These are phyloP conservation scores for Vultur gryphus DNA, from an alignment of 2,797 vertebrate species.

Conservation along the genomic window DNA sequence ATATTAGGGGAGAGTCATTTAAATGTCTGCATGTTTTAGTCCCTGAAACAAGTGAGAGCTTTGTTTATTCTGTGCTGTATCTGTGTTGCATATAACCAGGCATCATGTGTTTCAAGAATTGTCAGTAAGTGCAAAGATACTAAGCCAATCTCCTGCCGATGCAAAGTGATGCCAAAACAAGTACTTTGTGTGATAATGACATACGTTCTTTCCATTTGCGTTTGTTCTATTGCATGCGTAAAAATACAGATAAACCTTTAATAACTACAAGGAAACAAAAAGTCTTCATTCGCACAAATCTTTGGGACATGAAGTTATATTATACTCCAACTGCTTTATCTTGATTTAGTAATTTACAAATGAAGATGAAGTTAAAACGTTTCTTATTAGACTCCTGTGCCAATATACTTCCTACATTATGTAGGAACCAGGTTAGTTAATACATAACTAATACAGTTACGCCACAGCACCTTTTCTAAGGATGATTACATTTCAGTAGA, in stretches of 20 bases:
- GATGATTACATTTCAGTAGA: not conserved
- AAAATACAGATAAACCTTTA: not conserved
- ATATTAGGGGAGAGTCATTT: not conserved
- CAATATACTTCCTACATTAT: not conserved
- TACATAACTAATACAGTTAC: not conserved
- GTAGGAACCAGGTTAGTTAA: not conserved
- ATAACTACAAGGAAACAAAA: not conserved
- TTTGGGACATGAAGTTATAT: not conserved
- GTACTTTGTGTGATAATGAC: not conserved
- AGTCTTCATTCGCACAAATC: not conserved
- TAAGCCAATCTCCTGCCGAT: not conserved
- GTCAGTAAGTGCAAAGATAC: not conserved
- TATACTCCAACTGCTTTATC: not conserved
- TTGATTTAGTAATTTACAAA: not conserved
- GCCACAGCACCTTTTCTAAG: not conserved
- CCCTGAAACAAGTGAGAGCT: not conserved
- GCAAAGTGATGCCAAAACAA: not conserved
- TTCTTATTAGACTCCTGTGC: not conserved
- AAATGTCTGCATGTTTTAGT: not conserved
- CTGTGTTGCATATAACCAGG: not conserved
- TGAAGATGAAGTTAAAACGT: not conserved
- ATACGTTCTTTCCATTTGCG: not conserved
- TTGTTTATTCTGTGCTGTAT: not conserved
- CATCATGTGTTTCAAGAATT: not conserved
- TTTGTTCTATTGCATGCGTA: not conserved